Percentiles rank a stretch among this genome's conserved stretches.
phyloP scores from a whole-genome alignment of 2,888 invertebrate species.

The Drosophila anceps region DNA sequence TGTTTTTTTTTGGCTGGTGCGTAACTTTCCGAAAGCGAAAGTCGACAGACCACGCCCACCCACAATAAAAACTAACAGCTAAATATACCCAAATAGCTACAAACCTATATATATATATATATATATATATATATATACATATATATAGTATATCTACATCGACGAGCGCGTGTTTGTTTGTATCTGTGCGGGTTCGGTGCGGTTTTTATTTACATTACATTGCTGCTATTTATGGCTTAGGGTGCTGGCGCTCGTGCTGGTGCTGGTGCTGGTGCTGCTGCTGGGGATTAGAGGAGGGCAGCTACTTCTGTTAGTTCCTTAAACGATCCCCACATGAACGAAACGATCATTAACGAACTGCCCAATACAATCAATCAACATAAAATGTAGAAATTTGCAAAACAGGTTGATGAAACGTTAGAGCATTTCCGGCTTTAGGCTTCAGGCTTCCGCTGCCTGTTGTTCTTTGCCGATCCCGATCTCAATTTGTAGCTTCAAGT shows the following conservation, averaged over 20 bases:
- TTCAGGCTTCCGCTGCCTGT: too few species aligned
- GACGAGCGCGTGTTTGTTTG: neutral
- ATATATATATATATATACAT: neutral
- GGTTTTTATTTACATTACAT: constrained; percentile 28
- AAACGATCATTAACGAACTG: neutral
- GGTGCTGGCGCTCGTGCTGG: neutral
- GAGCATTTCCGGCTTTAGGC: neutral
- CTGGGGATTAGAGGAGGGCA: neutral
- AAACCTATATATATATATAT: neutral
- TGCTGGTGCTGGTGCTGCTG: neutral
- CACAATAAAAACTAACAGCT: constrained; percentile 1
- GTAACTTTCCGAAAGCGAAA: constrained; percentile 47
- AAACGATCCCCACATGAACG: neutral
- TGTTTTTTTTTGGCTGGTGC: constrained; percentile 16
- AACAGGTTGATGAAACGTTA: neutral
- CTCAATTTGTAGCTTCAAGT: neutral
- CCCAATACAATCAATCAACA: constrained; percentile 6
- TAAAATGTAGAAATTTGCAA: neutral
- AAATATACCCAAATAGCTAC: neutral
- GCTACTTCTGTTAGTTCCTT: neutral
- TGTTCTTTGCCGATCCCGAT: neutral
- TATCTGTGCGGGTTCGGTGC: constrained; percentile 14
- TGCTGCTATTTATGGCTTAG: neutral
- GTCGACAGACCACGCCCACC: constrained; percentile 22
- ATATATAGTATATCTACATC: neutral